A percentile compares a stretch with the other conserved stretches of the same genome.
Evolutionary conservation across 2,888 invertebrate genomes (phyloP).

Genomic region (Nephrocerus scutellatus): DNA sequence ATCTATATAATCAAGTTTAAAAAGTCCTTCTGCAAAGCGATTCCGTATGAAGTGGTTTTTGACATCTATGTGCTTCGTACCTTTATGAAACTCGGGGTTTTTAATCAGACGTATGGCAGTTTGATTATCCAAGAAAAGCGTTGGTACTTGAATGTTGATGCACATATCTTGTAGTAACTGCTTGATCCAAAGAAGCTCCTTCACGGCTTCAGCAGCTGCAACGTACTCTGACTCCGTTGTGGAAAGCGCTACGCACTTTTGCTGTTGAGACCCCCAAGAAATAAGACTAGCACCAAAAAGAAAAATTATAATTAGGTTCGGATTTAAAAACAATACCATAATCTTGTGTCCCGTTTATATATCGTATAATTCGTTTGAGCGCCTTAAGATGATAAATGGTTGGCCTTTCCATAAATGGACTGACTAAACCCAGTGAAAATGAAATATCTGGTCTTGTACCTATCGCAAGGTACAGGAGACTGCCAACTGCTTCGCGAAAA

Average conservation of each 20-base stretch:
- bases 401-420: conserved; percentile 13
- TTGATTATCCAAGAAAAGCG: conserved; percentile 16
- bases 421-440: conserved; percentile 11
- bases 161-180: conserved; percentile 6
- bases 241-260: conserved; percentile 21
- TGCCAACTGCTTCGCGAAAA: conserved; percentile 16
- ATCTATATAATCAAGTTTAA: too few species aligned
- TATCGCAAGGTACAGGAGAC: conserved; percentile 12
- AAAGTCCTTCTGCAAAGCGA: conserved; percentile 6
- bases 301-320: conserved; percentile 3
- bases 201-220: conserved; percentile 25
- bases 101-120: conserved; percentile 14
- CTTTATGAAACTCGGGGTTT: conserved; percentile 15
- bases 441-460: conserved; percentile 19
- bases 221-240: conserved; percentile 34
- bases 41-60: conserved; percentile 12
- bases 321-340: conserved; percentile 12
- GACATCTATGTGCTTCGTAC: conserved; percentile 11
- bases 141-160: not conserved
- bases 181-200: conserved; percentile 25
- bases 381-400: conserved; percentile 2
- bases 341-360: conserved; percentile 13
- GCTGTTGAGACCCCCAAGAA: conserved; percentile 13
- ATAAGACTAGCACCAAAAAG: conserved; percentile 7
- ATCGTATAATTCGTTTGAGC: conserved; percentile 15